These are phyloP conservation scores for Leptonema lineaticorne DNA, from an alignment of 1,140 invertebrate species.

Conservation along the genomic window DNA sequence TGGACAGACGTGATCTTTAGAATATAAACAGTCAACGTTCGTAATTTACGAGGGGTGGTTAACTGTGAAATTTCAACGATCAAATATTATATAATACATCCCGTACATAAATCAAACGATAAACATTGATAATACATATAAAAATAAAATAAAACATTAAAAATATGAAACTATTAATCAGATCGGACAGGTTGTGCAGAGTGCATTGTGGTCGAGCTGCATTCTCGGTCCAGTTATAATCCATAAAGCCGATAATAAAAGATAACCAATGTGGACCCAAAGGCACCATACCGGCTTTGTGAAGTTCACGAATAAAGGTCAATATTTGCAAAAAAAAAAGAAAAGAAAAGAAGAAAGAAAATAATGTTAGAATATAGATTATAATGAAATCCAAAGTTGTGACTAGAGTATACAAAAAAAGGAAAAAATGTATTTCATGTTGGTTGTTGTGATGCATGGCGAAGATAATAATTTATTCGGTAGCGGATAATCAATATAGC, in stretches of 20 bases:
- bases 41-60: too few species aligned
- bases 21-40: too few species aligned
- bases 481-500: constrained; percentile 9
- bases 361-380: neutral
- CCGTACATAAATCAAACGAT: too few species aligned
- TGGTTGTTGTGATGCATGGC: neutral
- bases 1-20: too few species aligned
- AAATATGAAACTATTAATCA: constrained; percentile 13
- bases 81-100: neutral
- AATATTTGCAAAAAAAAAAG: constrained; percentile 4
- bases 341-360: neutral
- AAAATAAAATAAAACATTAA: neutral
- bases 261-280: neutral
- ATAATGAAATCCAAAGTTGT: too few species aligned
- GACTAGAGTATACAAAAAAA: too few species aligned
- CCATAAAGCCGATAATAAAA: constrained; percentile 17
- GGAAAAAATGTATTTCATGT: neutral
- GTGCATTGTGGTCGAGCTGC: neutral
- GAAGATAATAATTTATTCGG: constrained; percentile 14
- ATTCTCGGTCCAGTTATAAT: constrained; percentile 12
- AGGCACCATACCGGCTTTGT: neutral
- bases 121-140: constrained; percentile 8
- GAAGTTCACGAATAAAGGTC: neutral
- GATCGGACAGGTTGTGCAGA: constrained; percentile 1
- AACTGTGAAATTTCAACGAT: neutral